Base-by-base conservation (phyloP, 1,140 invertebrate genomes). In the Aricia agestis region DNA sequence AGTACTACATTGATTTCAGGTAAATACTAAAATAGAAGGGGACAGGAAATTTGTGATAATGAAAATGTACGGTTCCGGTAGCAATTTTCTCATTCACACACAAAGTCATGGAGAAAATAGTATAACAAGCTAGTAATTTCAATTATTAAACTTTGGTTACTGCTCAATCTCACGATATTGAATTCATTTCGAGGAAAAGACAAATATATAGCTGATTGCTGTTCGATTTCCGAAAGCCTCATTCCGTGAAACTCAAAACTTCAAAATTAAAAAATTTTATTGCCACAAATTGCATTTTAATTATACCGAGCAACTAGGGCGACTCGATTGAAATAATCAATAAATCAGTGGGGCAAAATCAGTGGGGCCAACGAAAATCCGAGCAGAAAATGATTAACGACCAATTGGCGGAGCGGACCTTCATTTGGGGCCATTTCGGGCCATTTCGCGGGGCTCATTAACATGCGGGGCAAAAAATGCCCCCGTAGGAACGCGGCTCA, bases 401-500 rank as follows among this genome's bases (percentile, higher is more conserved):
- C 52, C 69, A 76, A 76, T 73, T 70, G 61, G 65, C 72, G 42
- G 65, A 45, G 69, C 57, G 67, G 71, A 73, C 67, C 74, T 71
- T 66, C 61, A 73, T 76, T 76, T 72, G 67, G 72, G 17, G 71
- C 70, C 67, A 69, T 73, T 73, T 73, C 70, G 72, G 17, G 69
- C 70, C 67, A 69, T 73, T 73, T 73, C 70, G 70, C 71, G 63
- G 18, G 72, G 72, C 78, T 84, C 80, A 86, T 87, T 89, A 86
- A 80, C 76, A 80, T 83, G 77, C 73, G 72, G 68, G 63, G 71
- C 73, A 80, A 82, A 80, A 85, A 63, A 83, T 80, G 74, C 74
- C 74, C 75, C 59, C 19, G 82, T 86, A 78, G 61, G 76, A 76
- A 90, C 70, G 69, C 88, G 32, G 57, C 78, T 82, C 87, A 90